Evolutionary conservation across 2,113 vertebrate species (phyloP), one percentile per base, ranked within the genome.

Genomic region (Malurus elegans): DNA sequence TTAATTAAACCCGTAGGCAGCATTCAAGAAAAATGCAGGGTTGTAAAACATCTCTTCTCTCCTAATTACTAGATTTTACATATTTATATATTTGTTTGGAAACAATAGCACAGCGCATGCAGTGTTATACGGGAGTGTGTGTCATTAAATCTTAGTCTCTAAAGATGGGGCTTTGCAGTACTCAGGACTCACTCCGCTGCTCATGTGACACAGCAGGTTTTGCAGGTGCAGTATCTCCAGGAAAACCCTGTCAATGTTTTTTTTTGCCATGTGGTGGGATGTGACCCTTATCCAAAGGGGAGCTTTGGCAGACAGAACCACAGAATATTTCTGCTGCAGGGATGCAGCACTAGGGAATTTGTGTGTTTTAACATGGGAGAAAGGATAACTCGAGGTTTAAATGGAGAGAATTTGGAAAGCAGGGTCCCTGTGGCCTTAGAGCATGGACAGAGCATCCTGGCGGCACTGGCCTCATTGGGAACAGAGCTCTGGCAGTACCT

Each of bases 1-100:
- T 88, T 91, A 93, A 95, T 94, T 69, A 96, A 90, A 97, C 10
- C 32, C 15, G 18, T n/a, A 82, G 93, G 53, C 48, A 87, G 81
- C 38, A 24, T 75, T 50, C 31, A n/a, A 92, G 84, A 80, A 93
- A 96, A 92, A 75, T 2, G 8, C 42, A 28, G 34, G 82, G 29
- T 0, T 25, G 34, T 53, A 65, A 42, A 83, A 75, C 19, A 47
- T 51, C 31, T 53, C 44, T 76, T 60, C 67, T 50, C n/a, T 51
- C 61, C 45, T 45, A 72, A 40, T 15, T 8, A 54, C 0, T 66
- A 53, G 42, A 56, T 94, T 81, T 82, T 70, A 72, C 15, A 5
- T 48, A 45, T 87, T 79, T 53, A 60, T 3, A 28, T 48, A 2
- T 38, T 45, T 58, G 47, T 26, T 24, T 12, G 56, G 79, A 44